Percentiles rank a stretch among this genome's conserved stretches.
Conservation (phyloP, 2,797 vertebrate genomes). For the Sebastes paucispinis region DNA sequence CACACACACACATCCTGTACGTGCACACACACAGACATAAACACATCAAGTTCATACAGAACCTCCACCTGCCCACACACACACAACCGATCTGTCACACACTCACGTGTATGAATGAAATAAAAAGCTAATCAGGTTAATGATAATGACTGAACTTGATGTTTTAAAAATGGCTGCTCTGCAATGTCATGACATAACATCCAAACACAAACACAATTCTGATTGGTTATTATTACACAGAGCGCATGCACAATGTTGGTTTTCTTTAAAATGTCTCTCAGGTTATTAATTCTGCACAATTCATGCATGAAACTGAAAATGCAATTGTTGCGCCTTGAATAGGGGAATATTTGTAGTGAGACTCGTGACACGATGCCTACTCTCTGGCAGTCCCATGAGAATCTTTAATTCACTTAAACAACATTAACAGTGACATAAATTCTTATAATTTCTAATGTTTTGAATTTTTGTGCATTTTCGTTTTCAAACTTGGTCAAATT, state of each 20-base stretch:
- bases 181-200: not conserved
- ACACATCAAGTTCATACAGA: not conserved
- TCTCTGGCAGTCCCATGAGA: too few species aligned
- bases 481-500: too few species aligned
- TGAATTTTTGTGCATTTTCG: too few species aligned
- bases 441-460: too few species aligned
- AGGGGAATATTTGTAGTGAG: too few species aligned
- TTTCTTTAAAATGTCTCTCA: not conserved
- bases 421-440: too few species aligned
- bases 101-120: not conserved
- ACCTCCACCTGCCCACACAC: not conserved
- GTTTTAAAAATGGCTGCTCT: constrained; percentile 20
- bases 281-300: not conserved
- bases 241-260: not conserved
- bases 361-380: too few species aligned
- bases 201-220: not conserved
- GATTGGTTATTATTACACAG: not conserved
- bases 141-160: not conserved
- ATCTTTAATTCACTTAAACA: too few species aligned
- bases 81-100: constrained; percentile 19
- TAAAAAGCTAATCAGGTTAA: constrained; percentile 18
- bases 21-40: not conserved
- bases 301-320: too few species aligned
- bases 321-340: too few species aligned
- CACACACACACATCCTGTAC: not conserved